phyloP scores from a whole-genome alignment of 2,888 invertebrate genomes.

The Tiphia femorata region DNA sequence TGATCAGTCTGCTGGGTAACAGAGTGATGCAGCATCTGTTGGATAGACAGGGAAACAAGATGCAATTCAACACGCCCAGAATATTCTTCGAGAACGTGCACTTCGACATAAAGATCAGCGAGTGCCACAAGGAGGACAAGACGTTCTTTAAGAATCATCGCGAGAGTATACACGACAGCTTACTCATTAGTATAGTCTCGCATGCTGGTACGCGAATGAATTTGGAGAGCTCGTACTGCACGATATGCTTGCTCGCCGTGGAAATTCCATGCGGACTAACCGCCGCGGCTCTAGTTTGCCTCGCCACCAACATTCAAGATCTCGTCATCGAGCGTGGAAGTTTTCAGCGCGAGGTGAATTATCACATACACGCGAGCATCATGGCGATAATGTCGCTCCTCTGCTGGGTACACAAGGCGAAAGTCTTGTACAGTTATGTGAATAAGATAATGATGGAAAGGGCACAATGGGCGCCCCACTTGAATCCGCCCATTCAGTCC shows the following conservation, averaged over 20 bases:
- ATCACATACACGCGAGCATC: constrained; percentile 74
- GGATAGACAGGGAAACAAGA: constrained; percentile 71
- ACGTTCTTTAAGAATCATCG: constrained; percentile 71
- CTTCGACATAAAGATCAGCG: constrained; percentile 67
- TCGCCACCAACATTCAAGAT: constrained; percentile 76
- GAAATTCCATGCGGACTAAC: constrained; percentile 76
- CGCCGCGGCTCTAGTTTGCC: constrained; percentile 73
- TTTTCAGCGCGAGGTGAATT: constrained; percentile 56
- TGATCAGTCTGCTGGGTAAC: constrained; percentile 72
- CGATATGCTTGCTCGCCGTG: constrained; percentile 72
- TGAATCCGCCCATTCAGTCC: constrained; percentile 74
- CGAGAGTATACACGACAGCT: constrained; percentile 69
- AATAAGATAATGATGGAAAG: constrained; percentile 72
- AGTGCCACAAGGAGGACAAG: constrained; percentile 70
- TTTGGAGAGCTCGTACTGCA: constrained; percentile 72
- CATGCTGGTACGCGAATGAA: constrained; percentile 71
- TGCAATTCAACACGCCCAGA: constrained; percentile 70
- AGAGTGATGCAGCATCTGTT: constrained; percentile 72
- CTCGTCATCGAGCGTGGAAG: constrained; percentile 61
- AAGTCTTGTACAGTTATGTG: constrained; percentile 73
- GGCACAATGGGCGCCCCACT: constrained; percentile 75
- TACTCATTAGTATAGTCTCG: constrained; percentile 68
- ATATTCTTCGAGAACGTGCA: constrained; percentile 69
- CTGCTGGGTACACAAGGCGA: constrained; percentile 75
- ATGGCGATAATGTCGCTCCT: constrained; percentile 75